phyloP scores from a whole-genome alignment of 2,113 vertebrate species.

The Rhabdornis inornatus region DNA sequence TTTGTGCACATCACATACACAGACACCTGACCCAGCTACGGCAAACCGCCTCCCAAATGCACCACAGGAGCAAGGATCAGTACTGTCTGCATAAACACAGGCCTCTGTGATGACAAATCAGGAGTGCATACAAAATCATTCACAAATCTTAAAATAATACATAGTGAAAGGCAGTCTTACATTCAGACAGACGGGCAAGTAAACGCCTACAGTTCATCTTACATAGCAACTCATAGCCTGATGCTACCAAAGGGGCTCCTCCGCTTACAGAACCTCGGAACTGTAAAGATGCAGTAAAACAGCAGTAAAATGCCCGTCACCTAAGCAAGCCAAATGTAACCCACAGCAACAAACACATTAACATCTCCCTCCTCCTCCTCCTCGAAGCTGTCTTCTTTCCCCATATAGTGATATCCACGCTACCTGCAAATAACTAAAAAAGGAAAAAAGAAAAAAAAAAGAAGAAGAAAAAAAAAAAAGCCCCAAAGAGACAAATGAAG shows the following conservation, averaged over 20 bases:
- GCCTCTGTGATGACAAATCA: not conserved
- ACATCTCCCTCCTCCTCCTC: not conserved
- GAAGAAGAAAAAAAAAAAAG: not conserved
- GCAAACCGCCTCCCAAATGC: not conserved
- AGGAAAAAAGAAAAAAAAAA: not conserved
- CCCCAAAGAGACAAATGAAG: not conserved
- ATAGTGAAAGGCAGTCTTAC: not conserved
- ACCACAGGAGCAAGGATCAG: not conserved
- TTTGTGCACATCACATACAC: not conserved
- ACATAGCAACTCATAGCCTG: slow-evolving; percentile 15
- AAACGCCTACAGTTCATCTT: slow-evolving; percentile 17
- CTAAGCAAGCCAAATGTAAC: not conserved
- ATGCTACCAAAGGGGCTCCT: slow-evolving; percentile 21
- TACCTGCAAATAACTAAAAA: not conserved
- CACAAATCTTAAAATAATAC: not conserved
- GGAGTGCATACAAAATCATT: not conserved
- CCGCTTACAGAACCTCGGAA: not conserved
- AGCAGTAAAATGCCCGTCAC: not conserved
- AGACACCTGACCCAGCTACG: not conserved
- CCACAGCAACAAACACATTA: not conserved
- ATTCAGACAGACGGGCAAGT: not conserved
- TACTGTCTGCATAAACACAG: not conserved
- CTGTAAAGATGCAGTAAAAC: slow-evolving; percentile 26
- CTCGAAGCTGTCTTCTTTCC: not conserved
- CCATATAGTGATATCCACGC: not conserved